These are phyloP conservation scores for Amblyornis subalaris DNA, from an alignment of 2,113 vertebrate genomes.

Conservation along the genomic window DNA sequence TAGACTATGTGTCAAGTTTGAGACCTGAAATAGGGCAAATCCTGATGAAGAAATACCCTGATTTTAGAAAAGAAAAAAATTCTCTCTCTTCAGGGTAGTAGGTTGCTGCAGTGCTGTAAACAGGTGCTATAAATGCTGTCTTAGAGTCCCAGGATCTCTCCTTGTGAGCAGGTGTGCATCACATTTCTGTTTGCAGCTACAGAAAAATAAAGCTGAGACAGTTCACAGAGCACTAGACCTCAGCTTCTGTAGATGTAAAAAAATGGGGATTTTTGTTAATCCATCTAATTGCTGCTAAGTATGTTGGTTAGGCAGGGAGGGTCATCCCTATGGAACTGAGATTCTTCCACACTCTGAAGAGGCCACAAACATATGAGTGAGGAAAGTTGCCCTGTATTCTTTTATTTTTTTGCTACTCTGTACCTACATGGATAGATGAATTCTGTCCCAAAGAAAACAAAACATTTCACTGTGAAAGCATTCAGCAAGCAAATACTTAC, in stretches of 20 bases:
- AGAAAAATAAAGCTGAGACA: neutral
- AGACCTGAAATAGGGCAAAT: neutral
- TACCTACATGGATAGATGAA: neutral
- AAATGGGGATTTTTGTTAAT: neutral
- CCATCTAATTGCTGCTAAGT: neutral
- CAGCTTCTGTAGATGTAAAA: neutral
- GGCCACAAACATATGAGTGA: neutral
- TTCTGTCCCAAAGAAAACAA: neutral
- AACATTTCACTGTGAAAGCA: slow-evolving; percentile 20
- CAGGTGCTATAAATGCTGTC: neutral
- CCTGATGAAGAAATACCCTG: neutral
- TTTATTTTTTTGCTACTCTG: neutral
- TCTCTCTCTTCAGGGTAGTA: neutral
- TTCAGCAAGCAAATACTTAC: neutral
- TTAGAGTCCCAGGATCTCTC: neutral
- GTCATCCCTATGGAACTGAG: neutral
- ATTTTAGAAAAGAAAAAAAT: neutral
- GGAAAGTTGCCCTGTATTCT: neutral
- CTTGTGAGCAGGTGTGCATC: neutral
- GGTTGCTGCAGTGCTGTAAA: neutral
- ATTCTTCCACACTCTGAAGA: neutral
- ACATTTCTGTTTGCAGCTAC: neutral
- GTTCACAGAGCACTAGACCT: neutral
- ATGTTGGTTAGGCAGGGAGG: neutral
- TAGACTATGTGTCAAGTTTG: neutral